phyloP scores from a whole-genome alignment of 2,113 vertebrate genomes.

The Leptodactylus fuscus region DNA sequence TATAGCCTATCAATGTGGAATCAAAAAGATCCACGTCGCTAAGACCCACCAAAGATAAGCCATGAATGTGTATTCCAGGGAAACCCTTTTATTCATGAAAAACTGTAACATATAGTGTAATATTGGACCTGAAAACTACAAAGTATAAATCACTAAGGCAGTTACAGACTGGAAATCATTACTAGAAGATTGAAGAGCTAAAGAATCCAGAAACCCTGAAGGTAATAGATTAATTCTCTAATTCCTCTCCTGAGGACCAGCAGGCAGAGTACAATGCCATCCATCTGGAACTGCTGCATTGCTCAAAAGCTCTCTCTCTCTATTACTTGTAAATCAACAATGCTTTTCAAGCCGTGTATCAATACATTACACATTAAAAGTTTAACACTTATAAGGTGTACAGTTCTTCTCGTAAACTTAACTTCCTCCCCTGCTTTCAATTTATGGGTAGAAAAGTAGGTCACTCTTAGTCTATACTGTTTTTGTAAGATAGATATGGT shows the following conservation, averaged over 20 bases:
- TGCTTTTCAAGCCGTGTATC: not conserved
- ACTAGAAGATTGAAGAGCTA: slow-evolving; percentile 12
- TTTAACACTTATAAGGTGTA: no score
- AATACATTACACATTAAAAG: not conserved
- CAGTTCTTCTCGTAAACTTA: no score
- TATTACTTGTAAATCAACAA: not conserved
- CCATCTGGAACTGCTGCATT: not conserved
- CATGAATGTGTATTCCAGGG: not conserved
- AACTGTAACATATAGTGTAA: not conserved
- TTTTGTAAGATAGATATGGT: no score
- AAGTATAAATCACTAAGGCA: not conserved
- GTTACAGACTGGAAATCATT: slow-evolving; percentile 30
- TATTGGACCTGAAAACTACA: not conserved
- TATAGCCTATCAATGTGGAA: no score
- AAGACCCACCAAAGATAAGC: not conserved
- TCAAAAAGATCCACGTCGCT: no score
- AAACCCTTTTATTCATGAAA: not conserved
- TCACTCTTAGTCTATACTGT: no score
- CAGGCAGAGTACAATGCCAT: not conserved
- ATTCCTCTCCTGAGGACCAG: not conserved
- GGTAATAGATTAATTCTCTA: slow-evolving; percentile 1
- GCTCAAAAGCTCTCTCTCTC: not conserved
- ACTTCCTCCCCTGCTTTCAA: no score
- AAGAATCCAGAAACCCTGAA: not conserved
- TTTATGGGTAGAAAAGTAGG: no score